Evolutionary conservation across 2,797 vertebrate species (phyloP).

Genomic region (Falco biarmicus): DNA sequence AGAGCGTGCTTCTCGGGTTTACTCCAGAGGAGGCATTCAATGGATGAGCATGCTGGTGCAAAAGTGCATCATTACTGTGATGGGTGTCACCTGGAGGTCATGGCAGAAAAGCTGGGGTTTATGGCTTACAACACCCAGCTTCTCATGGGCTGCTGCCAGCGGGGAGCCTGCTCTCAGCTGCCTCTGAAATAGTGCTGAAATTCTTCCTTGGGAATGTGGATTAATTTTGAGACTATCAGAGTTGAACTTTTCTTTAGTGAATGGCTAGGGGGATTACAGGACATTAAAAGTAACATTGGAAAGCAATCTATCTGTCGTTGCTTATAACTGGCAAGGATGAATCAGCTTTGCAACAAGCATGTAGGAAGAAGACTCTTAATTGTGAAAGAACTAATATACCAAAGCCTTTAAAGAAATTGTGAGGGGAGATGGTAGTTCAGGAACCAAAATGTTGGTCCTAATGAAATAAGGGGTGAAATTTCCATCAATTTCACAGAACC

Average conservation of each 20-base stretch:
- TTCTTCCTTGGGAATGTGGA: rapidly evolving
- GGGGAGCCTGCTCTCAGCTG: background rate
- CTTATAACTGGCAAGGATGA: background rate
- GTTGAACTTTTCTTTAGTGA: background rate
- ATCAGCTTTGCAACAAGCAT: rapidly evolving
- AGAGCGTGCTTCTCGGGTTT: rapidly evolving
- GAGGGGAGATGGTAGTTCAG: background rate
- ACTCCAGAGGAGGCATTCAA: background rate
- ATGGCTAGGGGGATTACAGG: background rate
- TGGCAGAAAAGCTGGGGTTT: background rate
- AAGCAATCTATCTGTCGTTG: background rate
- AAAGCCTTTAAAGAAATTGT: background rate
- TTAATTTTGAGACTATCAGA: background rate
- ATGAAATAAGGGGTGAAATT: background rate
- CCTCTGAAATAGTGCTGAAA: background rate
- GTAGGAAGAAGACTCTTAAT: background rate
- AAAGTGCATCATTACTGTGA: background rate
- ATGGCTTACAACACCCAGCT: background rate
- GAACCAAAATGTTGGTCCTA: background rate
- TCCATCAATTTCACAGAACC: background rate
- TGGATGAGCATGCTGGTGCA: background rate
- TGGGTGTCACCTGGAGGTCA: background rate
- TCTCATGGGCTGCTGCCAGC: background rate
- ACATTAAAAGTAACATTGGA: background rate
- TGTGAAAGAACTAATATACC: background rate